These are phyloP conservation scores for Phalanger gymnotis DNA, from an alignment of 2,797 vertebrate genomes.

Conservation along the genomic window DNA sequence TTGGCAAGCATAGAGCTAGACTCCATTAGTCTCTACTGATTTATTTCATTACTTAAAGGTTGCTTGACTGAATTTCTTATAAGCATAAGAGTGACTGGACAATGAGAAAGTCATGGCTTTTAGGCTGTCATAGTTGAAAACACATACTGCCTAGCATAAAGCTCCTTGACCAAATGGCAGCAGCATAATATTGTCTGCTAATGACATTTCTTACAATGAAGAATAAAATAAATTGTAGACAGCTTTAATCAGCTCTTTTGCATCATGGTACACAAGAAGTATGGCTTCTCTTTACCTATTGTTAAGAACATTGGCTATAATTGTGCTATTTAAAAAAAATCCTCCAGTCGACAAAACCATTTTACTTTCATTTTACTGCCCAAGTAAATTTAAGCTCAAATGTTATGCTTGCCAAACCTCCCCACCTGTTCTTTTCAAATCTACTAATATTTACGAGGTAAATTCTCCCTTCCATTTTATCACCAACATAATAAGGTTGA, in stretches of 20 bases:
- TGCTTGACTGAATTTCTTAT: slow-evolving; percentile 30
- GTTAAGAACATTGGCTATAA: slow-evolving; percentile 51
- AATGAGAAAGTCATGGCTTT: slow-evolving; percentile 10
- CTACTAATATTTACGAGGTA: slow-evolving; percentile 60
- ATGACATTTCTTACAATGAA: slow-evolving; percentile 51
- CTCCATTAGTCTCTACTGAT: not conserved
- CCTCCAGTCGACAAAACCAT: slow-evolving; percentile 35
- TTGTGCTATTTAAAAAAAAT: slow-evolving; percentile 57
- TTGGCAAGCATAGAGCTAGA: not conserved
- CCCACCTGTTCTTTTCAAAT: slow-evolving; percentile 55
- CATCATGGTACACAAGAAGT: slow-evolving; percentile 61
- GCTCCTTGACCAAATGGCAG: slow-evolving; percentile 44
- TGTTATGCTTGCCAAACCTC: slow-evolving; percentile 55
- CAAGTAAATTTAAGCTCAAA: slow-evolving; percentile 70
- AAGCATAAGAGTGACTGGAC: not conserved
- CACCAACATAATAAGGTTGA: slow-evolving; percentile 58
- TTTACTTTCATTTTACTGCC: slow-evolving; percentile 70
- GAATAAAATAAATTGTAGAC: slow-evolving; percentile 18
- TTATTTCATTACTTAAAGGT: slow-evolving; percentile 36
- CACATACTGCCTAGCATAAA: slow-evolving; percentile 22
- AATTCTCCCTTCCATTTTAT: slow-evolving; percentile 52
- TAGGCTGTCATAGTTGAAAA: slow-evolving; percentile 3
- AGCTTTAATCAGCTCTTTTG: slow-evolving; percentile 29
- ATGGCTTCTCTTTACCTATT: slow-evolving; percentile 56
- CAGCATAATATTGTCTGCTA: slow-evolving; percentile 34